Evolutionary conservation across 1,140 invertebrate genomes (phyloP).

Genomic region (Spodoptera litura): DNA sequence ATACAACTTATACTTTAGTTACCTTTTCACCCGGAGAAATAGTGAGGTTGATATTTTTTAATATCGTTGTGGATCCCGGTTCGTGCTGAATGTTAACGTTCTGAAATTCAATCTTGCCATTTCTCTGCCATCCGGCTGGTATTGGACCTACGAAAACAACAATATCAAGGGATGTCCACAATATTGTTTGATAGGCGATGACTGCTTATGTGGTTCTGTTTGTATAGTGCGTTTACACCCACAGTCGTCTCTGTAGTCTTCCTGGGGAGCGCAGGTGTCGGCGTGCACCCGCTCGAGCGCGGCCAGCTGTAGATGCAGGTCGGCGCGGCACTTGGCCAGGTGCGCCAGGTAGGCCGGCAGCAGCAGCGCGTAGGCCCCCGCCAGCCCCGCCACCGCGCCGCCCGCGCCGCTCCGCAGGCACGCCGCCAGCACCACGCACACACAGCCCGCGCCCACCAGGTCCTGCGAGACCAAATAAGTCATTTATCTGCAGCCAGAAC

Average conservation of each 20-base stretch:
- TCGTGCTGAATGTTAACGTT: slow-evolving; percentile 90
- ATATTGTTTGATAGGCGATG: too few relatives aligned
- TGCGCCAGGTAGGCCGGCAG: slow-evolving; percentile 93
- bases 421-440: slow-evolving; percentile 90
- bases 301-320: slow-evolving; percentile 93
- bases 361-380: slow-evolving; percentile 93
- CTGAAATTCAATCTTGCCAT: slow-evolving; percentile 90
- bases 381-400: slow-evolving; percentile 89
- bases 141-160: slow-evolving; percentile 81
- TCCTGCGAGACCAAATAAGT: slow-evolving; percentile 87
- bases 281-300: slow-evolving; percentile 90
- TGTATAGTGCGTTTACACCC: slow-evolving; percentile 44
- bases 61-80: slow-evolving; percentile 87
- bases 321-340: slow-evolving; percentile 92
- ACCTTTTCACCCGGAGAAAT: slow-evolving; percentile 90
- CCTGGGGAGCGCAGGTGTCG: slow-evolving; percentile 87
- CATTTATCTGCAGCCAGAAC: too few relatives aligned
- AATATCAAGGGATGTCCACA: not conserved
- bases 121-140: slow-evolving; percentile 89
- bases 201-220: too few relatives aligned
- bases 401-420: slow-evolving; percentile 86
- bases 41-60: slow-evolving; percentile 88
- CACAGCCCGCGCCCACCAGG: slow-evolving; percentile 92
- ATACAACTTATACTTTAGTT: slow-evolving; percentile 44
- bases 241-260: slow-evolving; percentile 87